phyloP scores from a whole-genome alignment of 2,888 invertebrate genomes.

The Lomographa bimaculata region DNA sequence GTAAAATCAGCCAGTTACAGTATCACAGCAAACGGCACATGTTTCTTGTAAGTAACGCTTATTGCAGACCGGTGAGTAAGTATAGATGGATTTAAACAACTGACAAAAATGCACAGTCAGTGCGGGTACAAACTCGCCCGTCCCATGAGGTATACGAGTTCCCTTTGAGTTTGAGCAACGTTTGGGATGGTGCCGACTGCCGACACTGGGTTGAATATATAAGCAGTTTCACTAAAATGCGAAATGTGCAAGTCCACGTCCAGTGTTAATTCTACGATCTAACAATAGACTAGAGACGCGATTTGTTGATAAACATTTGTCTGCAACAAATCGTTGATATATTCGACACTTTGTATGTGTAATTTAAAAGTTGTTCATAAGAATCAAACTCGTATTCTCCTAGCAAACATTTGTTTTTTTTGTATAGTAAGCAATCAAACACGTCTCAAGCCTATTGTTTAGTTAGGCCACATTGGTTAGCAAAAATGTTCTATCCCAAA shows the following conservation, averaged over 20 bases:
- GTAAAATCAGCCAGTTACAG: conserved; percentile 16
- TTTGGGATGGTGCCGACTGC: conserved; percentile 40
- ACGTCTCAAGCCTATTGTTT: conserved; percentile 13
- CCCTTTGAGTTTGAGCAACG: conserved; percentile 49
- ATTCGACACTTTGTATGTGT: too few species aligned
- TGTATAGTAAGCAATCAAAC: too few species aligned
- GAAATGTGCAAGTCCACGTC: conserved; percentile 17
- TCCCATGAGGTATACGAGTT: too few species aligned
- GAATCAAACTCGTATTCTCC: too few species aligned
- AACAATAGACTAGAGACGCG: conserved; percentile 2
- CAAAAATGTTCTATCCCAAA: conserved; percentile 21
- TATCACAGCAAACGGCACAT: conserved; percentile 45
- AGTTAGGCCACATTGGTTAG: conserved; percentile 33
- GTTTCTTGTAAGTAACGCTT: too few species aligned
- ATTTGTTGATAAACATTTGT: conserved; percentile 9
- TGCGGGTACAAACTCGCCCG: too few species aligned
- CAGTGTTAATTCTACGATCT: conserved; percentile 8
- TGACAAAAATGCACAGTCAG: too few species aligned
- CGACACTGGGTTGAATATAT: conserved; percentile 41
- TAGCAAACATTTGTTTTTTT: too few species aligned
- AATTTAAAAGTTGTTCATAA: too few species aligned
- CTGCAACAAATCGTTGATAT: too few species aligned
- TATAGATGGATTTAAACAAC: too few species aligned
- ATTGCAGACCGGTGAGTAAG: too few species aligned
- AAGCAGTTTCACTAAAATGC: conserved; percentile 44